Evolutionary conservation across 2,888 invertebrate species (phyloP).

Genomic region (Disparrhopalites patrizii): DNA sequence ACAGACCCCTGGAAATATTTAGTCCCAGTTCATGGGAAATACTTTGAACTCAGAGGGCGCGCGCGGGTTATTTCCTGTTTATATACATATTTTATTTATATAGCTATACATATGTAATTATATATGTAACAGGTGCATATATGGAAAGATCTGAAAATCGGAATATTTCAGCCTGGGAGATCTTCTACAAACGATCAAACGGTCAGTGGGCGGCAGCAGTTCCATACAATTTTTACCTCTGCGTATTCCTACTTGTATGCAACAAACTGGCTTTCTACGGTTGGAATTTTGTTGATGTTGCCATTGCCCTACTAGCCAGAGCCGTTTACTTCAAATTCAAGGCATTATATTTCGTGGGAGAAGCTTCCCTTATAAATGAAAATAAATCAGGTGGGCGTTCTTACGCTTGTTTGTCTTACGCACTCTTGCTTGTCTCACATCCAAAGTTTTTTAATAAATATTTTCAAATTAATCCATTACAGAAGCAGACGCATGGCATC

Average conservation of each 20-base stretch:
- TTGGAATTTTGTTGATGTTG: slow-evolving; percentile 25
- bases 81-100: no score
- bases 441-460: no score
- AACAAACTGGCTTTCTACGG: slow-evolving; percentile 19
- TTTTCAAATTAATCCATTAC: neutral
- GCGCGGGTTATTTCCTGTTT: no score
- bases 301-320: slow-evolving; percentile 18
- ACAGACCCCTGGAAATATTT: no score
- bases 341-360: slow-evolving; percentile 3
- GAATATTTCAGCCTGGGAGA: slow-evolving; percentile 1
- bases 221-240: slow-evolving; percentile 6
- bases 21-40: no score
- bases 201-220: slow-evolving; percentile 4
- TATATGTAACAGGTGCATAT: neutral
- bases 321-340: slow-evolving; percentile 25
- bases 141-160: neutral
- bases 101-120: no score
- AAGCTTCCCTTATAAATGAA: neutral
- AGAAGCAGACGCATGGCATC: slow-evolving; percentile 15
- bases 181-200: slow-evolving; percentile 14
- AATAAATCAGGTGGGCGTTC: neutral
- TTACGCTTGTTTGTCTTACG: neutral
- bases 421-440: neutral
- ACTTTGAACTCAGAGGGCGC: no score
- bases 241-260: neutral